Evolutionary conservation across 2,888 invertebrate species (phyloP), one percentile per base, ranked within the genome.

Genomic region (Cryptophagus acutangulus): DNA sequence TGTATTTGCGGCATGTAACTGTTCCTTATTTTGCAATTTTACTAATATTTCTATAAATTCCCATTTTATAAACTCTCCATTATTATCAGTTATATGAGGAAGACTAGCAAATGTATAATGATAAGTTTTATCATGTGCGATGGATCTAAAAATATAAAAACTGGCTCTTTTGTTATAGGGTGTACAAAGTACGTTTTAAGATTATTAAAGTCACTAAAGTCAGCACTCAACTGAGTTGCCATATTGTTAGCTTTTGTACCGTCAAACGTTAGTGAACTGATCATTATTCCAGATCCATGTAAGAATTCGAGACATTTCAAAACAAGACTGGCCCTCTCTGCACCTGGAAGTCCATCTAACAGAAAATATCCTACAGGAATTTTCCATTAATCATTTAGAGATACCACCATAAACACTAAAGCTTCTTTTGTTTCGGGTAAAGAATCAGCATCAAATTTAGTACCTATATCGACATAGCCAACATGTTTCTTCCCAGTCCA

Each of bases 391-490:
- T 24, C 37, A 42, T 54, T 52, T 9, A 54, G 24, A 14, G 33
- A 25, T 3, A 46, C 46, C 14, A 51, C n/a, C 44, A 52, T 46
- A 37, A 49, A 52, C 5, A 51, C 49, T 10, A 52, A 24, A 8
- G 41, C 52, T 14, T 54, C 46, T 30, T 36, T 54, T n/a, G 52
- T 51, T 40, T 43, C 36, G 12, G 43, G 43, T 29, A 46, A 17
- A 17, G 26, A 30, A 41, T 58, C 58, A 24, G 43, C 38, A 20
- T 57, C 48, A 5, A 54, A 29, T 25, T 35, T 44, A 18, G 44
- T 52, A 13, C 55, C 55, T 33, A 49, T 41, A 40, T 57, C 52
- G 15, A 59, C 52, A 46, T 49, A 55, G 2, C 59, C 61, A 34
- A 24, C 20, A 36, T 48, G 54, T 20, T 54, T 46, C 25, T 41